These are phyloP conservation scores for Chamaea fasciata DNA, from an alignment of 2,113 vertebrate genomes.

Conservation along the genomic window DNA sequence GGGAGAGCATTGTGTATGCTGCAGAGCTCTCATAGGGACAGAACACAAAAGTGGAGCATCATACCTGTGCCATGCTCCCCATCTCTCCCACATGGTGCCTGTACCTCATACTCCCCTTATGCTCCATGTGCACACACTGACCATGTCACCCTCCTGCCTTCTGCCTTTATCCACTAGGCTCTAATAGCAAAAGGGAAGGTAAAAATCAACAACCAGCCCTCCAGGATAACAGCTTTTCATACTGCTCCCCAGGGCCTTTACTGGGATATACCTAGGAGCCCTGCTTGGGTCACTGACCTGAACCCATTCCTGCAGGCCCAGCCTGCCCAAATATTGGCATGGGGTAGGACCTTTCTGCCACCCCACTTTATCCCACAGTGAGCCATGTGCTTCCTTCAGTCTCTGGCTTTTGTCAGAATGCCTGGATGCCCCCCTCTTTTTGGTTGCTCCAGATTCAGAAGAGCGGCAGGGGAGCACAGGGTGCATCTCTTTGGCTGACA, in stretches of 20 bases:
- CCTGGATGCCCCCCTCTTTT: background rate
- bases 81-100: background rate
- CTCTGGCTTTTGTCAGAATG: background rate
- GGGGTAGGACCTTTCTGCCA: background rate
- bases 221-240: background rate
- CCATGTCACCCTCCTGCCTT: background rate
- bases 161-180: background rate
- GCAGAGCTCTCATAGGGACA: background rate
- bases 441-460: background rate
- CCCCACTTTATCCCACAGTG: background rate
- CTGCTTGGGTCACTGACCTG: background rate
- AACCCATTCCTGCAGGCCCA: rapidly evolving
- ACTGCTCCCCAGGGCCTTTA: background rate
- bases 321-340: background rate
- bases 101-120: background rate
- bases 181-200: background rate
- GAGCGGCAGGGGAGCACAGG: background rate
- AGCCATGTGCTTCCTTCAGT: background rate
- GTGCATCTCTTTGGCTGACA: background rate
- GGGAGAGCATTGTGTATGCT: background rate
- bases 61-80: background rate
- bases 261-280: background rate
- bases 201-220: background rate
- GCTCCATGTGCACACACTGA: rapidly evolving
- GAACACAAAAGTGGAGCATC: background rate